Conservation (phyloP, 2,888 invertebrate species). For the Pherbina coryleti region DNA sequence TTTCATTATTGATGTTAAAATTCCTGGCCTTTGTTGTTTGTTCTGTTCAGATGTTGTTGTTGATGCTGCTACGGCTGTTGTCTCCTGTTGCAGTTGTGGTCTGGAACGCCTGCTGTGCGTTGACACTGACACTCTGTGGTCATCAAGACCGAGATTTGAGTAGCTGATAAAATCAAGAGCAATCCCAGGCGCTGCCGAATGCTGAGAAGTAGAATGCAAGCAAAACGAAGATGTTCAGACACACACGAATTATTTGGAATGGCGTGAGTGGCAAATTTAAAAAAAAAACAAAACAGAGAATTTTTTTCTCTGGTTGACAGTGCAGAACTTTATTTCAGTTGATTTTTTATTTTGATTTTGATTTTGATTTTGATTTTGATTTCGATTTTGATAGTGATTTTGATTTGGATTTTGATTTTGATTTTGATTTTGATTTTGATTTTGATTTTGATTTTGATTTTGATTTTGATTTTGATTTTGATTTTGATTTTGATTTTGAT, state of each 20-base stretch:
- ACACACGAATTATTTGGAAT: slow-evolving; percentile 24
- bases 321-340: neutral
- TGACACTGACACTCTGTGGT: slow-evolving; percentile 38
- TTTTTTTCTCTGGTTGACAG: neutral
- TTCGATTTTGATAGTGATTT: no score
- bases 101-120: slow-evolving; percentile 35
- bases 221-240: neutral
- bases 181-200: slow-evolving; percentile 6
- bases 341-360: neutral
- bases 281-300: neutral
- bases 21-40: neutral
- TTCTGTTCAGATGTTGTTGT: neutral
- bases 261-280: neutral
- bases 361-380: no score
- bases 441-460: no score
- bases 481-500: no score
- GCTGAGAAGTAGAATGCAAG: neutral
- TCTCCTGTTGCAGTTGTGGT: slow-evolving; percentile 16
- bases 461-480: no score
- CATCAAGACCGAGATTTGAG: slow-evolving; percentile 27
- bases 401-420: no score
- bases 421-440: no score
- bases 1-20: slow-evolving; percentile 58
- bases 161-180: slow-evolving; percentile 37
- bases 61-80: neutral